Base-by-base conservation (phyloP, 1,140 invertebrate genomes). In the Cataglyphis hispanica region DNA sequence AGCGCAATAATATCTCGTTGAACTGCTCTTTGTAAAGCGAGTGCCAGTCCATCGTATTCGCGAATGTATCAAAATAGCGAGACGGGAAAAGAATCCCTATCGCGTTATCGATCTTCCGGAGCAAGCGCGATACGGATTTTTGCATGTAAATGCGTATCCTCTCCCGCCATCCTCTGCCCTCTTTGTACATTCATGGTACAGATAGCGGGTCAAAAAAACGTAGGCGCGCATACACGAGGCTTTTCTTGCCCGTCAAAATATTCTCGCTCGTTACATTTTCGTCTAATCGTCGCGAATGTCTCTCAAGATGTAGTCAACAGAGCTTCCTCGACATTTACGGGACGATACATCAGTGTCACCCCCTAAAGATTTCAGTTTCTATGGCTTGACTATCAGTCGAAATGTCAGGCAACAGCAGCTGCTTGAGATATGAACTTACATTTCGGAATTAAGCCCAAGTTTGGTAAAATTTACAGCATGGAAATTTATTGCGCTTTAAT, bases 371-470 rank as follows among this genome's bases (percentile, higher is more conserved):
- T 83, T 72, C 67, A 61, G 72, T 53, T 40, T 56, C 53, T 25
- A 74, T 61, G 78, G 37, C 78, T 74, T 37, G 53, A n/a, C 67
- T 56, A 83, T 83, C 53, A 58, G 78, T 83, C 53, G 67, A 25
- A 74, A 83, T 60, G 78, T 83, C 67, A 70, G 27, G 53, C 53
- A 60, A 22, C 53, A 60, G 37, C 67, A 31, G 78, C 56, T 74
- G 53, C 37, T 43, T 74, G 67, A 72, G 78, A 83, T 83, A 83
- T 83, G 67, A 83, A 83, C 78, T 83, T 83, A 72, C 53, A 74
- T 83, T 83, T 83, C 67, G 67, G 60, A 69, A 83, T 83, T 74
- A 74, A 69, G 25, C 37, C n/a, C 19, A 60, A 61, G 19, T 72
- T 60, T 27, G 78, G 53, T 56, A 7, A 40, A 50, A 83, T 72